These are phyloP conservation scores for Dolichoris vasculosae DNA, from an alignment of 1,140 invertebrate species.

Conservation along the genomic window DNA sequence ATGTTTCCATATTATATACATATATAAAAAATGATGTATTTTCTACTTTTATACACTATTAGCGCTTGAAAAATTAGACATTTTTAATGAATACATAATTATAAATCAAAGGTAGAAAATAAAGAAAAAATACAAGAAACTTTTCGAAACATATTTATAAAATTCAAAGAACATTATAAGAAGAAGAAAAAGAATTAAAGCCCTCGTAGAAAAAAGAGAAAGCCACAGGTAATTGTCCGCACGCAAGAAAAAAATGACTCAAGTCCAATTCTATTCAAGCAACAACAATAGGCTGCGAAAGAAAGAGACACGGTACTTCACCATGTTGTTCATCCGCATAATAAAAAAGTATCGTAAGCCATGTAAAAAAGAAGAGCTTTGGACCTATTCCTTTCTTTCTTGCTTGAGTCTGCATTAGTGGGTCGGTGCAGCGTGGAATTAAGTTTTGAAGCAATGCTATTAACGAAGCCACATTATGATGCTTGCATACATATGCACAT, in stretches of 20 bases:
- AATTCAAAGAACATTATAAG: constrained; percentile 5
- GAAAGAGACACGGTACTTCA: neutral
- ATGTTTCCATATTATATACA: neutral
- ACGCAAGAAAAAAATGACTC: constrained; percentile 16
- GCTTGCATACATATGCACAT: neutral
- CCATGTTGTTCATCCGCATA: neutral
- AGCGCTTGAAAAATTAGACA: neutral
- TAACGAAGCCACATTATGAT: neutral
- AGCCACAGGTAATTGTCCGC: constrained; percentile 5
- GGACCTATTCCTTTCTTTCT: constrained; percentile 10
- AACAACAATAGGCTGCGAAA: constrained; percentile 25
- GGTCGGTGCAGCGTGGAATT: constrained; percentile 2
- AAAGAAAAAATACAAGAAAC: constrained; percentile 18
- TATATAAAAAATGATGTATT: too few species aligned
- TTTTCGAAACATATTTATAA: neutral
- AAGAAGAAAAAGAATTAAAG: constrained; percentile 2
- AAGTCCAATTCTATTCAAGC: constrained; percentile 42
- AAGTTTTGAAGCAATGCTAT: constrained; percentile 9
- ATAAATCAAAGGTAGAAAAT: neutral
- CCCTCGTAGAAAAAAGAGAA: constrained; percentile 12
- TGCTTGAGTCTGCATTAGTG: neutral
- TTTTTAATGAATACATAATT: constrained; percentile 11
- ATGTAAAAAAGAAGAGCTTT: neutral
- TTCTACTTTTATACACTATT: neutral
- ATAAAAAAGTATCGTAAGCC: constrained; percentile 18